Percentiles rank a stretch among this genome's conserved stretches.
Evolutionary conservation across 1,140 invertebrate species (phyloP).

Genomic region (Scaptomyza hsui): DNA sequence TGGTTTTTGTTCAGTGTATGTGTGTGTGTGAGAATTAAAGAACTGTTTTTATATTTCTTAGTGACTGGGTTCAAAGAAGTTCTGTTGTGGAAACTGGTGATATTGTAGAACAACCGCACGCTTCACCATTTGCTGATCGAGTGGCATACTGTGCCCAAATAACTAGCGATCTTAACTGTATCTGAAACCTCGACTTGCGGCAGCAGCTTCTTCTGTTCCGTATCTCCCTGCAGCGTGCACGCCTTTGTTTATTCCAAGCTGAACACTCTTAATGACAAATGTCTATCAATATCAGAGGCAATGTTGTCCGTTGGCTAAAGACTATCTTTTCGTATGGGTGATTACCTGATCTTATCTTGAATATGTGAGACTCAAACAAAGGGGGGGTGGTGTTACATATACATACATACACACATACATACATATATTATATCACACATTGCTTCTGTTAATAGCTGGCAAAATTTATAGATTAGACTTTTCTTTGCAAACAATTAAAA

Average conservation of each 20-base stretch:
- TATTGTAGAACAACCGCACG: conserved; percentile 55
- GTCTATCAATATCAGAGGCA: conserved; percentile 10
- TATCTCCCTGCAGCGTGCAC: not conserved
- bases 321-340: conserved; percentile 51
- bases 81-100: conserved; percentile 11
- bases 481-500: conserved; percentile 39
- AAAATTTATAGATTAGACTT: conserved; percentile 40
- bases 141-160: conserved; percentile 61
- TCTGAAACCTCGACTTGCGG: conserved; percentile 4
- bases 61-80: conserved; percentile 10
- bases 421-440: conserved; percentile 34
- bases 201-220: not conserved
- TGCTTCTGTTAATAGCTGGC: conserved; percentile 53
- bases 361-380: conserved; percentile 5
- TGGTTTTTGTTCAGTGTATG: conserved; percentile 1
- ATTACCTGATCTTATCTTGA: conserved; percentile 49
- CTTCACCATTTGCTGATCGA: conserved; percentile 47
- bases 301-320: conserved; percentile 28
- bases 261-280: not conserved
- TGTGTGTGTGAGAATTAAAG: not conserved
- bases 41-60: not conserved
- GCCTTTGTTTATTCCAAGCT: conserved; percentile 4
- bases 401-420: conserved; percentile 7
- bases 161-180: conserved; percentile 62
- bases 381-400: too few relatives aligned